Evolutionary conservation across 2,113 vertebrate species (phyloP).

Genomic region (Gobius niger): DNA sequence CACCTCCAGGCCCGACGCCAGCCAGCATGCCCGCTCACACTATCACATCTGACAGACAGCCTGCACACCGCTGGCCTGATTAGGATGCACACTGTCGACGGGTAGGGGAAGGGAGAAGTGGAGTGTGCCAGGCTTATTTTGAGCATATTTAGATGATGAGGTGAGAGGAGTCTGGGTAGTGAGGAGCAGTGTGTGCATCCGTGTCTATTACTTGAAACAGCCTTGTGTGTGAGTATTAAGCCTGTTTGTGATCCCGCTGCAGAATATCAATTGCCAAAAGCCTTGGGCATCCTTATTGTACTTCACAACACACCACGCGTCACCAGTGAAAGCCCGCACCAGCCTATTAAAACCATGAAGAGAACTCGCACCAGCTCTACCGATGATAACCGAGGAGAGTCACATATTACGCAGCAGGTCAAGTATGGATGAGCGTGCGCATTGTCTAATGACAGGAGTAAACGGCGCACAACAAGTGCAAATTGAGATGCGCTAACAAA

Average conservation of each 20-base stretch:
- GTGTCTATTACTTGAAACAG: slow-evolving; percentile 18
- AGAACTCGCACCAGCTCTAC: slow-evolving; percentile 37
- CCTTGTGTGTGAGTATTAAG: slow-evolving; percentile 8
- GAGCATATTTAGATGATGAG: slow-evolving; percentile 21
- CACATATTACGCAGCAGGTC: slow-evolving; percentile 63
- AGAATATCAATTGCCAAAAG: slow-evolving; percentile 42
- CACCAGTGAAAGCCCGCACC: slow-evolving; percentile 41
- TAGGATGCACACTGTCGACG: slow-evolving; percentile 42
- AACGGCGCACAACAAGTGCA: slow-evolving; percentile 67
- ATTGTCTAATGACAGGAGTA: slow-evolving; percentile 58
- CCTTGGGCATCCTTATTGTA: slow-evolving; percentile 31
- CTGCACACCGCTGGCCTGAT: slow-evolving; percentile 44
- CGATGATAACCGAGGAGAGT: slow-evolving; percentile 56
- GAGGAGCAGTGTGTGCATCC: neutral
- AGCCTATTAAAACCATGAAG: slow-evolving; percentile 54
- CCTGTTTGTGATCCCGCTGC: slow-evolving; percentile 18
- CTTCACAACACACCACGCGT: slow-evolving; percentile 44
- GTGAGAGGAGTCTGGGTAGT: slow-evolving; percentile 17
- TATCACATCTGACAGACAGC: slow-evolving; percentile 50
- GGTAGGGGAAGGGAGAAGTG: slow-evolving; percentile 15
- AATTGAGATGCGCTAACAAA: slow-evolving; percentile 73
- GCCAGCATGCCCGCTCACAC: slow-evolving; percentile 28
- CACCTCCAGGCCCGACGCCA: slow-evolving; percentile 47
- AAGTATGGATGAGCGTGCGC: slow-evolving; percentile 63
- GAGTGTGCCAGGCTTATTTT: slow-evolving; percentile 30